Evolutionary conservation across 2,888 invertebrate species (phyloP), one percentile per base, ranked within the genome.

Genomic region (Torymus tubicola): DNA sequence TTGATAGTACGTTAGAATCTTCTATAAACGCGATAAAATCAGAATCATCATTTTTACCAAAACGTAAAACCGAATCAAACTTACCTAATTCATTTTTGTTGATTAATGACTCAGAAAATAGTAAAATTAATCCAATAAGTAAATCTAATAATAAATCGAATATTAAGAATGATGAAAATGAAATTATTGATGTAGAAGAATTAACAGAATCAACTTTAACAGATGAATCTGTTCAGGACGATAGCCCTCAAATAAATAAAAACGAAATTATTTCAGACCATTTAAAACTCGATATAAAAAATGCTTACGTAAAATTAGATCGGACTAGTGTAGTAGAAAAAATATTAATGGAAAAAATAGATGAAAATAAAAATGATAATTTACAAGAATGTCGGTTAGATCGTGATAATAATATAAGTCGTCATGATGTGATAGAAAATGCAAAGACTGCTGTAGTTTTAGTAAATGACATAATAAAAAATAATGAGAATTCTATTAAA

Each of bases 251-350:
- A 21, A 76, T 12, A 50, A 4, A 60, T 74, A 53, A 75, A 69
- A 73, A 24, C 24, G 75, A 77, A 53, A 57, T 13, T 42, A 14
- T 71, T 42, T 42, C 42, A 68, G 78, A 82, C 14, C 18, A 70
- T 70, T 14, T 69, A 52, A 60, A 77, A 57, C 11, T 74, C 64
- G 71, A 74, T 55, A 58, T 82, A 14, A 82, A 80, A 74, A 18
- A 80, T 67, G 12, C 71, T n/a, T 80, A 77, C 18, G 80, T 82
- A 13, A 77, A 77, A 77, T 78, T 80, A 63, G 31, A 82, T 67
- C 76, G 78, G 31, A 77, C 76, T 24, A 61, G 60, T 12, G n/a
- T 61, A 63, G 24, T 77, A 57, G 65, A 78, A 61, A 64, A 70
- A 53, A 55, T 72, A 76, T 50, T 80, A 21, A 53, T 16, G 53